Base-by-base conservation (phyloP, 2,113 vertebrate genomes). In the Phycodurus eques region DNA sequence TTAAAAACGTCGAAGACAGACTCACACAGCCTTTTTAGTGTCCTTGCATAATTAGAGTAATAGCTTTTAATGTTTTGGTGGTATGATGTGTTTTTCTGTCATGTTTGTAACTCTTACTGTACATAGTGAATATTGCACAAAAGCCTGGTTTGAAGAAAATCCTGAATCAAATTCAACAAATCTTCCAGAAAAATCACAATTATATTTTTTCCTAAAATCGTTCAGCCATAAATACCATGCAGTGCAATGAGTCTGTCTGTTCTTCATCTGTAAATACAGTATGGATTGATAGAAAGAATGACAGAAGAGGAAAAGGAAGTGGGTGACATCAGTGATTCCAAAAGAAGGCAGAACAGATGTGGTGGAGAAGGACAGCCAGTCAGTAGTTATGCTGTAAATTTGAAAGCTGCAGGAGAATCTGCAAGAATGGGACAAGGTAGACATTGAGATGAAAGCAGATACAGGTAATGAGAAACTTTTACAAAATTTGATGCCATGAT, bases 321-420 rank as follows among this genome's bases (percentile, higher is more conserved):
- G 67, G 72, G 79, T 56, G 53, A 76, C 13, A 72, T 20, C 56
- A 76, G 57, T 1, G 71, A 71, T 62, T 67, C 64, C 57, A 64
- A 57, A 75, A 60, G 70, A 63, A 69, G 69, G 71, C 22, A 27
- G 79, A 85, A 87, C 80, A 84, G 86, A 81, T 79, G 84, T 75
- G 71, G 67, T 78, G 72, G 47, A 53, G 80, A 83, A 85, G 85
- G 88, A 87, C 81, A 83, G 44, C 53, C 71, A 68, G 53, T n/a
- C 73, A 79, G 69, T 69, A 51, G 70, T 80, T 80, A 31, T 33
- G 72, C 49, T 77, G 57, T 76, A 80, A 80, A 87, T 84, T 76
- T 76, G 71, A 72, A 73, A 82, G 74, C 61, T 19, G n/a, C 64
- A 72, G 27, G 66, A 42, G 71, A 72, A 70, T 84, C 54, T 61